Percentiles rank a stretch among this genome's conserved stretches.
Conservation (phyloP, 2,888 invertebrate species). For the Lasioglossum oenotherae region DNA sequence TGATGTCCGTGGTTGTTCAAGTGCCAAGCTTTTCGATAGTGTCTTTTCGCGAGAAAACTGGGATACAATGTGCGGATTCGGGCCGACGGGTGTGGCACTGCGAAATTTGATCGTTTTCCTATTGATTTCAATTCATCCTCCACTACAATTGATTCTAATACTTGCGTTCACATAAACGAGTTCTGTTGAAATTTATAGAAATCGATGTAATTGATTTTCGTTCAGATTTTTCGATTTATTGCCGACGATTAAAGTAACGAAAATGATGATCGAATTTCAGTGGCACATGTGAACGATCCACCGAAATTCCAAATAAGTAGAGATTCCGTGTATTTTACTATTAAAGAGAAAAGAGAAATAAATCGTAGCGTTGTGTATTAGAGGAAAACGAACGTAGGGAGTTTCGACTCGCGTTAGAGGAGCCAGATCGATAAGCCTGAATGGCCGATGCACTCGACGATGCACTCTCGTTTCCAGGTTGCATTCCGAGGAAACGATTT, state of each 20-base stretch:
- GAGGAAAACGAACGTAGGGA: slow-evolving; percentile 21
- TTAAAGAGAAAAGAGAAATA: slow-evolving; percentile 13
- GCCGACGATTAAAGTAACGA: not conserved
- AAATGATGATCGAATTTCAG: slow-evolving; percentile 25
- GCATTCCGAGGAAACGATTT: slow-evolving; percentile 54
- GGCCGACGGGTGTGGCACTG: slow-evolving; percentile 7
- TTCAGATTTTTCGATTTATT: not conserved
- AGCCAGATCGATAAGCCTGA: slow-evolving; percentile 33
- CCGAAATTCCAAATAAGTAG: slow-evolving; percentile 2
- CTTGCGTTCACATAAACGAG: not conserved
- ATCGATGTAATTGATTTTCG: not conserved
- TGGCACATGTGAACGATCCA: slow-evolving; percentile 8
- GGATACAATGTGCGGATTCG: slow-evolving; percentile 40
- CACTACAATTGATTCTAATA: not conserved
- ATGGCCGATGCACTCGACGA: slow-evolving; percentile 33
- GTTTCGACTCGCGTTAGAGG: slow-evolving; percentile 8
- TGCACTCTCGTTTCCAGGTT: slow-evolving; percentile 51
- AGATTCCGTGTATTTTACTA: slow-evolving; percentile 47
- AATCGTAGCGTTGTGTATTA: slow-evolving; percentile 43
- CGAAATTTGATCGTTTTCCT: slow-evolving; percentile 40
- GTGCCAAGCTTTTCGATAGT: slow-evolving; percentile 74
- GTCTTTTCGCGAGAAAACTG: slow-evolving; percentile 68
- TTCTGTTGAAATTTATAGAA: not conserved
- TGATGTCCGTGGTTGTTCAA: slow-evolving; percentile 56
- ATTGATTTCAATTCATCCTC: not conserved